Evolutionary conservation across 2,797 vertebrate genomes (phyloP), one percentile per base, ranked within the genome.

Genomic region (Cyprinodon diabolis): DNA sequence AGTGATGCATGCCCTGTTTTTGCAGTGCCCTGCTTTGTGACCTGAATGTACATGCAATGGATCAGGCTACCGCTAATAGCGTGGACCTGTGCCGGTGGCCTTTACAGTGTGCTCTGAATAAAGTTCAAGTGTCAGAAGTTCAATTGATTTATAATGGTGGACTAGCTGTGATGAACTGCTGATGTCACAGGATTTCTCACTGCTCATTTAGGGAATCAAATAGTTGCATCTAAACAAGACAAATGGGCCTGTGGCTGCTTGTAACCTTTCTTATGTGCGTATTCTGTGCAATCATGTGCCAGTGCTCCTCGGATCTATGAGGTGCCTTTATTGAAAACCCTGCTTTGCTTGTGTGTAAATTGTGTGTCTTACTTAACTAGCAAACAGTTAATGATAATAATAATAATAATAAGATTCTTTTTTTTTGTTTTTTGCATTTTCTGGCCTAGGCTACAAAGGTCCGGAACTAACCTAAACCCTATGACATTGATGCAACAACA

Each of bases 131-230:
- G 94, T 94, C 94, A 90, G 90, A 86, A 91, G 94, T 94, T 95
- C 93, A 95, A 95, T 92, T 95, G 94, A 95, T 95, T 95, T 95
- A 95, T 95, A 95, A 95, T 94, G 88, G 93, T 75, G 90, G 93
- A 55, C 83, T 67, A 81, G 84, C 79, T 25, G 78, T 95, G 94
- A 95, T 95, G 87, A 94, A 95, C 93, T 89, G 85, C 82, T 83
- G 89, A 91, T 91, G 93, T 92, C 91, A 74, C 51, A 65, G 77
- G 87, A 92, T 92, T 93, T 88, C 92, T 94, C 93, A 90, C 84
- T 80, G 87, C 93, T 94, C 91, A 86, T 93, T 94, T 92, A 92
- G 90, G 89, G 91, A 93, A 94, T 95, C 94, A 93, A 93, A 90
- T 89, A 84, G 89, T 90, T 89, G 91, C 89, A 92, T 87, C 89